Evolutionary conservation across 1,140 invertebrate species (phyloP), one percentile per base, ranked within the genome.

Genomic region (Penaeus vannamei): DNA sequence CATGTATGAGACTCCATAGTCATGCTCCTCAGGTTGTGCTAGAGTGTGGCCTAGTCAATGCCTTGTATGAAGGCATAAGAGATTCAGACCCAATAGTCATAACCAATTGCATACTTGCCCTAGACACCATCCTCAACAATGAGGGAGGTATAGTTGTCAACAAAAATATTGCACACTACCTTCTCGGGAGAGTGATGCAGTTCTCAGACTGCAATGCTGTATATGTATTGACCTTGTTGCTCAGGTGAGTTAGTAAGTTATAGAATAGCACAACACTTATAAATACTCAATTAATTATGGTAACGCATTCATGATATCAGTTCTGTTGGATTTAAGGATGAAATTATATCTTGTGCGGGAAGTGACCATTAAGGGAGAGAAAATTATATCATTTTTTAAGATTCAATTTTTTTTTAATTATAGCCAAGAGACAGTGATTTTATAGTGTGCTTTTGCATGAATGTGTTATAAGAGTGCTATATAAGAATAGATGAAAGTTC

Each of bases 41-140:
- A 32, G 60, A 80, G 7, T 76, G 82, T 79, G 87, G 87, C 5
- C 26, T 89, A 32, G 76, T 84, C 17, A 76, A 84, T 66, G 72
- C 72, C 12, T 36, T 89, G n/a, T 89, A 89, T 66, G 82, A 89
- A 46, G 83, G 81, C 10, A 29, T 89, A 60, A 81, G 87, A 61
- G 87, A 89, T 83, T 84, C 87, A 36, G 87, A 89, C 60, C 82
- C 87, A 46, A 89, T 89, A 29, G 87, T 85, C 19, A 84, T 89
- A 32, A 89, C 82, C 61, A 89, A 89, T 29, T 77, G 82, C 59
- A 79, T 89, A 32, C 66, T 84, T 10, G 82, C 87, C 36, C 72
- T 89, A 42, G 87, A 89, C 32, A 26, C 23, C n/a, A 89, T 89
- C 32, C 76, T 89, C 26, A 12, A 84, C 77, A 29, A 46, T 22